Conservation (phyloP, 2,113 vertebrate genomes). For the Daphoenositta chrysoptera region DNA sequence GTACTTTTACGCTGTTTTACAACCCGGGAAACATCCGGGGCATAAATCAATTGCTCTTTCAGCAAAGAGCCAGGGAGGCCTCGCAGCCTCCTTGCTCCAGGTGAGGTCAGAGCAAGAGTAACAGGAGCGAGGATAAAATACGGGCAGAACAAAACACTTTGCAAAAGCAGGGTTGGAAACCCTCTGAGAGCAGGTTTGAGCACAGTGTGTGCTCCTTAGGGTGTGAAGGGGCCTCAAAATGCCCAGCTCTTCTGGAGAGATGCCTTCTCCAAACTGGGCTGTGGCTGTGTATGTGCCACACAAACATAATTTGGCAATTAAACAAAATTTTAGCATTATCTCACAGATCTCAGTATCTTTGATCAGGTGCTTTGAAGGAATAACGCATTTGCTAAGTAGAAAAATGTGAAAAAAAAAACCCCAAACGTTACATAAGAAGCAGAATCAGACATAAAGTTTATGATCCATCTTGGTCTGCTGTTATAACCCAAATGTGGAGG, state of each 20-base stretch:
- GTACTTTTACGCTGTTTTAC: background rate
- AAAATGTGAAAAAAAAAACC: background rate
- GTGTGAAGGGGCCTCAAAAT: background rate
- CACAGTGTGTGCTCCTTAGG: background rate
- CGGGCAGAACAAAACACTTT: background rate
- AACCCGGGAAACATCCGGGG: background rate
- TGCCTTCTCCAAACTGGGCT: background rate
- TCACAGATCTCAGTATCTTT: background rate
- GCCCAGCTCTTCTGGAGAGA: background rate
- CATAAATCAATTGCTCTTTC: background rate
- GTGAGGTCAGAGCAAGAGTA: constrained; percentile 1
- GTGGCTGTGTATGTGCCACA: fast-evolving
- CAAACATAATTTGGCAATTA: background rate
- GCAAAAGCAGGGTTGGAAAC: background rate
- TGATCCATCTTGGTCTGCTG: background rate
- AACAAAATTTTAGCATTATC: background rate
- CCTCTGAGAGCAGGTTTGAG: background rate
- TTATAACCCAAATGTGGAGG: background rate
- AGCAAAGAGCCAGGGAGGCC: background rate
- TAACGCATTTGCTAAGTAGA: background rate
- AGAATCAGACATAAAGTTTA: background rate
- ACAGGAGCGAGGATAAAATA: background rate
- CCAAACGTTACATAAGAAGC: background rate
- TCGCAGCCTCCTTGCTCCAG: background rate
- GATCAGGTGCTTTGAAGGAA: background rate